A percentile compares a stretch with the other conserved stretches of the same genome.
Conservation (phyloP, 2,113 vertebrate species). For the Ictalurus punctatus region DNA sequence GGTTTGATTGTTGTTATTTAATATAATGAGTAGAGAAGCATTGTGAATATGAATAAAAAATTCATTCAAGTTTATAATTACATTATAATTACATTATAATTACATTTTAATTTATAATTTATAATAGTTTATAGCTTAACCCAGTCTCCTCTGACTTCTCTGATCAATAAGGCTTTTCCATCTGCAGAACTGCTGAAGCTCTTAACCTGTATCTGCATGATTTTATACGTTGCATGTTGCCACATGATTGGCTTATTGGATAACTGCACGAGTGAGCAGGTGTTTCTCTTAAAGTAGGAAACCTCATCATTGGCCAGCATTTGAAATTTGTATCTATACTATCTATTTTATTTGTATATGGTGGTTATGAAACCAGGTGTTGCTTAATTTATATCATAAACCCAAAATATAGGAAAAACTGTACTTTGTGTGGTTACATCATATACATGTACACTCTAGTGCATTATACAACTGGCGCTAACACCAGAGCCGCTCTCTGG, state of each 20-base stretch:
- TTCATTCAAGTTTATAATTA: background rate
- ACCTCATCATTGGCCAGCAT: background rate
- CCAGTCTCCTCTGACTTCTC: too few species aligned
- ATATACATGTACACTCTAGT: background rate
- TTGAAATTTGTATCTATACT: background rate
- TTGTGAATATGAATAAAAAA: background rate
- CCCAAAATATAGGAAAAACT: background rate
- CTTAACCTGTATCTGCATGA: background rate
- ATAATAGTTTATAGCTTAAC: too few species aligned
- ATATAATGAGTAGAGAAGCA: background rate
- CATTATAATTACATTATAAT: too few species aligned
- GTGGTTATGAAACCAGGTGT: background rate
- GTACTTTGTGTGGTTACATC: background rate
- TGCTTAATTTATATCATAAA: background rate
- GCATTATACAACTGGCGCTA: background rate
- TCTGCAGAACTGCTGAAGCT: background rate
- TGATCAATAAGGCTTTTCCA: too few species aligned
- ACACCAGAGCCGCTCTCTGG: background rate
- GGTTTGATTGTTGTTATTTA: conserved; percentile 3
- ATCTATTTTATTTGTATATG: background rate
- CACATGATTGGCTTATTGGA: background rate
- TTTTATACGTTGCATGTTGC: background rate
- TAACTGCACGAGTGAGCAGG: background rate
- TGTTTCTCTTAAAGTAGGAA: background rate
- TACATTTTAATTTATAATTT: too few species aligned